These are phyloP conservation scores for Drosophila kikkawai DNA, from an alignment of 1,140 invertebrate species.

Conservation along the genomic window DNA sequence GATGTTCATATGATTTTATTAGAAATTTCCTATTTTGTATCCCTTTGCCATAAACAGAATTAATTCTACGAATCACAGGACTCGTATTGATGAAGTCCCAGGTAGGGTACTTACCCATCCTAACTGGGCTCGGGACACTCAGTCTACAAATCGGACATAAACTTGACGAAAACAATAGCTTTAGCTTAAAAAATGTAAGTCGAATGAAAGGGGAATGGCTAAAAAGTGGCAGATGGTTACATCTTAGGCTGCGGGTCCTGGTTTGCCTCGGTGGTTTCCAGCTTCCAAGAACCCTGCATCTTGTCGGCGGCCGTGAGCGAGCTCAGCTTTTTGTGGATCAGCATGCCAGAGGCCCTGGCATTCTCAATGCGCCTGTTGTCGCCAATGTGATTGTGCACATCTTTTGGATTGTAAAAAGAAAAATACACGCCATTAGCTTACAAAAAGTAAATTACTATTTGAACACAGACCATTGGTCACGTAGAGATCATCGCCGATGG, in stretches of 20 bases:
- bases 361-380: slow-evolving; percentile 73
- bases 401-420: slow-evolving; percentile 27
- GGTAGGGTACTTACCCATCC: slow-evolving; percentile 28
- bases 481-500: slow-evolving; percentile 82
- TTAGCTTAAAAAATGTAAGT: slow-evolving; percentile 3
- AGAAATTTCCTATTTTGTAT: slow-evolving; percentile 8
- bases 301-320: slow-evolving; percentile 61
- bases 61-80: slow-evolving; percentile 1
- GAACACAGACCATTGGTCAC: slow-evolving; percentile 77
- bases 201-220: slow-evolving; percentile 36
- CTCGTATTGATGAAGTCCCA: background rate
- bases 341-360: slow-evolving; percentile 67
- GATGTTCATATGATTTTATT: slow-evolving; percentile 42
- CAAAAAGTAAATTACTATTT: background rate
- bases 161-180: slow-evolving; percentile 2
- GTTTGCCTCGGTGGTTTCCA: slow-evolving; percentile 48
- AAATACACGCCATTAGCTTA: background rate
- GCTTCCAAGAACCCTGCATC: slow-evolving; percentile 44
- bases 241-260: slow-evolving; percentile 28
- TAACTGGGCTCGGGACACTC: slow-evolving; percentile 26
- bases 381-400: slow-evolving; percentile 79
- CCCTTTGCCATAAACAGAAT: slow-evolving; percentile 11
- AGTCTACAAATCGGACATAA: slow-evolving; percentile 30
- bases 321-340: slow-evolving; percentile 78
- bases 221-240: slow-evolving; percentile 12